Evolutionary conservation across 2,113 vertebrate species (phyloP).

Genomic region (Entosphenus tridentatus): DNA sequence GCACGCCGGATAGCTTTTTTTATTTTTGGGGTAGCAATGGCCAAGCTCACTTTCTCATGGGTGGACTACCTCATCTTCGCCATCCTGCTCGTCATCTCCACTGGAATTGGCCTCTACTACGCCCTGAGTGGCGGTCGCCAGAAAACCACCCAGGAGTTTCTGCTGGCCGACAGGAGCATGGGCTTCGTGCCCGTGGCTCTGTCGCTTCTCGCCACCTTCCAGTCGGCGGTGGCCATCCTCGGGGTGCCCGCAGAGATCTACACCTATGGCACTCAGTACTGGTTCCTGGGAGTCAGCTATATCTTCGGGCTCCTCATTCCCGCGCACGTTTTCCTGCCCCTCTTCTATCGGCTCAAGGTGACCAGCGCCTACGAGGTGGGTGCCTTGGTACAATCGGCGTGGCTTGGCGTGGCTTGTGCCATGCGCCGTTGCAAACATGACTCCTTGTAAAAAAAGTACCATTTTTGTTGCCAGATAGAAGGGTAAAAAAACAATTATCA

Average conservation of each 20-base stretch:
- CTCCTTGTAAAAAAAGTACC: too few relatives aligned
- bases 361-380: conserved; percentile 75
- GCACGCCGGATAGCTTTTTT: too few relatives aligned
- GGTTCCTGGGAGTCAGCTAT: conserved; percentile 88
- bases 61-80: conserved; percentile 62
- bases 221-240: conserved; percentile 79
- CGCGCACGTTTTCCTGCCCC: conserved; percentile 62
- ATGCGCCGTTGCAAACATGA: too few relatives aligned
- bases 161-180: conserved; percentile 76
- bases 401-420: too few relatives aligned
- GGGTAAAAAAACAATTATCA: too few relatives aligned
- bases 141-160: conserved; percentile 58
- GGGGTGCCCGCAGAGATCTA: conserved; percentile 62
- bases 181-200: conserved; percentile 56
- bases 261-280: conserved; percentile 61
- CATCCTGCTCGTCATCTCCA: conserved; percentile 47
- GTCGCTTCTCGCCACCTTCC: conserved; percentile 82
- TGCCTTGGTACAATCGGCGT: too few relatives aligned
- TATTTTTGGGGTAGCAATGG: neutral
- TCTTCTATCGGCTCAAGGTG: conserved; percentile 66
- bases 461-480: too few relatives aligned
- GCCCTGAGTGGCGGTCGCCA: conserved; percentile 51
- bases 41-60: conserved; percentile 36
- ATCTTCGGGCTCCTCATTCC: conserved; percentile 73
- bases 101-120: conserved; percentile 61